Evolutionary conservation across 2,797 vertebrate species (phyloP).

Genomic region (Merluccius polli): DNA sequence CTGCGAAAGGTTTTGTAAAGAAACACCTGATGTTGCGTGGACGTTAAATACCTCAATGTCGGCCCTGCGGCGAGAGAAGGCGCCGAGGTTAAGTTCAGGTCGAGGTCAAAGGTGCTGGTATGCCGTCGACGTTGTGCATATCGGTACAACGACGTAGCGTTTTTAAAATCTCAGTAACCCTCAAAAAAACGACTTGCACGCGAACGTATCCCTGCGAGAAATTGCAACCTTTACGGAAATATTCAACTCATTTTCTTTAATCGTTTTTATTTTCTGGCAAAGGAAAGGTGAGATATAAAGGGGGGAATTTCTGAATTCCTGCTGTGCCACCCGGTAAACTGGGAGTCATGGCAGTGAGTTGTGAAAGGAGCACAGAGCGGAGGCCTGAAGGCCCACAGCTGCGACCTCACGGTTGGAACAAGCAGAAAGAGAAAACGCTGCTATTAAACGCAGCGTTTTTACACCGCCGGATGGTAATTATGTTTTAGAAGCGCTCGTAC

Average conservation of each 20-base stretch:
- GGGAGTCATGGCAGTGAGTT: slow-evolving; percentile 23
- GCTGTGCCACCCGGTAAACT: slow-evolving; percentile 29
- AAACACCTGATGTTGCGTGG: slow-evolving; percentile 6
- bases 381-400: slow-evolving; percentile 26
- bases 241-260: background rate
- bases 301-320: slow-evolving; percentile 17
- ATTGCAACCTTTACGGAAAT: background rate
- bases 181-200: background rate
- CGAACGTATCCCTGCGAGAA: background rate
- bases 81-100: background rate
- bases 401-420: slow-evolving; percentile 20
- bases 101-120: background rate
- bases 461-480: background rate
- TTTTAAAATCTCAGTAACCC: background rate
- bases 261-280: slow-evolving; percentile 21
- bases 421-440: slow-evolving; percentile 4
- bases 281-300: background rate
- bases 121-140: too few relatives aligned
- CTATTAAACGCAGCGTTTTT: background rate
- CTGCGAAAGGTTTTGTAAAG: background rate
- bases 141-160: background rate
- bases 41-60: slow-evolving; percentile 37
- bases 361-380: slow-evolving; percentile 9
- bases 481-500: background rate
- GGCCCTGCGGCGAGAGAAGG: slow-evolving; percentile 16